phyloP scores from a whole-genome alignment of 2,888 invertebrate species.

The Andrena minutula region DNA sequence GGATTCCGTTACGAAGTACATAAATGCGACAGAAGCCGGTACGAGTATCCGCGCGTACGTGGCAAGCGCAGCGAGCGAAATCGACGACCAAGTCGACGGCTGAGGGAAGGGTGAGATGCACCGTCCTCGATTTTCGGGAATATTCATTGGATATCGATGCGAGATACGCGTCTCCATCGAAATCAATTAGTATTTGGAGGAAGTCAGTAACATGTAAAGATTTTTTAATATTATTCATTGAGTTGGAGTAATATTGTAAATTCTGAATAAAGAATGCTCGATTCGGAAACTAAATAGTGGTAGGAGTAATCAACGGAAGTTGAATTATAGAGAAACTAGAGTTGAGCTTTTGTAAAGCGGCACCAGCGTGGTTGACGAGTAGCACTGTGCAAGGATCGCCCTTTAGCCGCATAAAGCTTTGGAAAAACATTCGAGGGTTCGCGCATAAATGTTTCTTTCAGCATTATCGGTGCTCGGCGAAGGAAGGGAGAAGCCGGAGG shows the following conservation, averaged over 20 bases:
- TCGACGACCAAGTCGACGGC: neutral
- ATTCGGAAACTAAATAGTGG: neutral
- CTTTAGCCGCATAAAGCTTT: conserved; percentile 61
- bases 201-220: no score
- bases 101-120: neutral
- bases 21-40: conserved; percentile 50
- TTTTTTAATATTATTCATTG: no score
- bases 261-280: neutral
- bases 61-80: neutral
- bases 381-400: conserved; percentile 53
- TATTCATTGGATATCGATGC: no score
- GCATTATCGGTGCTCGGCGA: conserved; percentile 76
- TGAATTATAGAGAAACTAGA: conserved; percentile 31
- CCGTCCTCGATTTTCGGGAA: no score
- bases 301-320: conserved; percentile 23
- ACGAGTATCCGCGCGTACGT: conserved; percentile 16
- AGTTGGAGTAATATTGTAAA: neutral
- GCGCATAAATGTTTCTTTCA: conserved; percentile 78
- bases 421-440: conserved; percentile 75
- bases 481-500: conserved; percentile 60
- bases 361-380: conserved; percentile 45
- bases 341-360: conserved; percentile 46
- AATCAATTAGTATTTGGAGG: no score
- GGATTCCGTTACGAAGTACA: conserved; percentile 61
- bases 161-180: no score